phyloP scores from a whole-genome alignment of 2,888 invertebrate genomes.

The Philhelius pedissequus region DNA sequence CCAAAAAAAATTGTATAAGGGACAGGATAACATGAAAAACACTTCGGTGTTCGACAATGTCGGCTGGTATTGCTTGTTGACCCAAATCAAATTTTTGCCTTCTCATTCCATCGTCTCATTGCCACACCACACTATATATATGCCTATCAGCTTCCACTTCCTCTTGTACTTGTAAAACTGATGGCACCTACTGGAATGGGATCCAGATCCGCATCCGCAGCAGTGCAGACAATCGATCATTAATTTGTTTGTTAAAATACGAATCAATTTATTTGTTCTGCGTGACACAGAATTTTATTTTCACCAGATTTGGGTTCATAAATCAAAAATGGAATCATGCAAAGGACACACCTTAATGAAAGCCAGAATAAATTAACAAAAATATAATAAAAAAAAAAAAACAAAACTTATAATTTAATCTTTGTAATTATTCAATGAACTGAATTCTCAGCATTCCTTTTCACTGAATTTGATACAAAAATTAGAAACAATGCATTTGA shows the following conservation, averaged over 20 bases:
- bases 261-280: conserved; percentile 51
- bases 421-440: not conserved
- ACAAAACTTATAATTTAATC: not conserved
- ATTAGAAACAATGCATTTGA: not conserved
- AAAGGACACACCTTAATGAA: conserved; percentile 1
- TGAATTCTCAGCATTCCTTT: not conserved
- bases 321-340: conserved; percentile 8
- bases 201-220: conserved; percentile 28
- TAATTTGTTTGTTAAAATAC: conserved; percentile 42
- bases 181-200: not conserved
- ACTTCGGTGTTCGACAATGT: conserved; percentile 33
- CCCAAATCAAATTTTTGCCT: conserved; percentile 40
- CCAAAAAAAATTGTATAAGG: not conserved
- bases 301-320: not conserved
- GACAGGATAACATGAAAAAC: conserved; percentile 39
- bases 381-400: not conserved
- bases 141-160: not conserved
- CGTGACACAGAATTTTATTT: conserved; percentile 13
- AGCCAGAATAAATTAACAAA: not conserved
- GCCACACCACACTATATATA: not conserved
- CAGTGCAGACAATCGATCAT: conserved; percentile 39
- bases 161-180: not conserved
- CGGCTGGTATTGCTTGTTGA: conserved; percentile 37
- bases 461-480: not conserved
- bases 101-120: conserved; percentile 12